These are phyloP conservation scores for Apamea anceps DNA, from an alignment of 2,888 invertebrate genomes.

Conservation along the genomic window DNA sequence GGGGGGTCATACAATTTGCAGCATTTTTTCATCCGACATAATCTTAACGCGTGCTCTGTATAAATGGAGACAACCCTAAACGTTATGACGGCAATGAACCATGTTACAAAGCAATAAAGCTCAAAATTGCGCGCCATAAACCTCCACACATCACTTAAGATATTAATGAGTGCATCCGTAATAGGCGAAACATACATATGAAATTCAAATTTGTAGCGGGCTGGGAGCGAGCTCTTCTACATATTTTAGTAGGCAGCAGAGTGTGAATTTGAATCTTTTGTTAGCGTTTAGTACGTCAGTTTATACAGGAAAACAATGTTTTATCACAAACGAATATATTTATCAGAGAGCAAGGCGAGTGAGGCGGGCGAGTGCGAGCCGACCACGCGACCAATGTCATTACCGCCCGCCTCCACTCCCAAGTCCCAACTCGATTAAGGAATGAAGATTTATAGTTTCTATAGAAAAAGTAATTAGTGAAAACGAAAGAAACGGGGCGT, in stretches of 20 bases:
- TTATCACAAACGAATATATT: conserved; percentile 75
- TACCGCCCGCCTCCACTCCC: conserved; percentile 60
- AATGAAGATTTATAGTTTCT: conserved; percentile 84
- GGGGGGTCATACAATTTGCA: conserved; percentile 88
- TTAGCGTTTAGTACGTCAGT: conserved; percentile 87
- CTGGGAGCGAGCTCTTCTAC: conserved; percentile 88
- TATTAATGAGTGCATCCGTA: conserved; percentile 90
- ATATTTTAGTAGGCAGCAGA: conserved; percentile 90
- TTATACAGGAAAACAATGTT: conserved; percentile 82
- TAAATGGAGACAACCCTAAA: conserved; percentile 76
- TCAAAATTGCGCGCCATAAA: conserved; percentile 74
- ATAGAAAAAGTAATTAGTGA: conserved; percentile 88
- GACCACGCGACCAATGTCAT: conserved; percentile 59
- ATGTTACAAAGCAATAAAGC: conserved; percentile 72
- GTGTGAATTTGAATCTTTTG: conserved; percentile 90
- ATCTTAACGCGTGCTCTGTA: conserved; percentile 86
- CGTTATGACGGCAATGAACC: conserved; percentile 63
- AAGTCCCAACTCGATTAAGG: conserved; percentile 67
- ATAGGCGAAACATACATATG: conserved; percentile 90
- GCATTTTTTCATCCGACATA: conserved; percentile 87
- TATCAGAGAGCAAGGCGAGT: conserved; percentile 51
- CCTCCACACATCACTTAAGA: conserved; percentile 89
- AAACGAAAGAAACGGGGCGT: conserved; percentile 87
- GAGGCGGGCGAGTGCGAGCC: conserved; percentile 34
- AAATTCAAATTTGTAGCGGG: conserved; percentile 90